Evolutionary conservation across 2,113 vertebrate genomes (phyloP).

Genomic region (Serilophus lunatus): DNA sequence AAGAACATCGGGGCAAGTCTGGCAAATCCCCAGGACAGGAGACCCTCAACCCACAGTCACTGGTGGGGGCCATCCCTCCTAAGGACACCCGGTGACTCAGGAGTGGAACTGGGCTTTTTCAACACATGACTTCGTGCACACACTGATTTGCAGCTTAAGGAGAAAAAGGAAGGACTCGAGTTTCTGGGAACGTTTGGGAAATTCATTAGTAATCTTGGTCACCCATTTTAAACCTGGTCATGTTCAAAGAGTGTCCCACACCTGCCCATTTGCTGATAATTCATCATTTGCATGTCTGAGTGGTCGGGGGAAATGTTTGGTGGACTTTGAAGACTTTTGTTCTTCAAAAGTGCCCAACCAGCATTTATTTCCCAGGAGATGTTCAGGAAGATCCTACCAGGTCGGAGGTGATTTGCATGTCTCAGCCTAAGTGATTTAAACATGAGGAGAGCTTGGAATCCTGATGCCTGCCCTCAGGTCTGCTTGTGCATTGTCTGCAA

Average conservation of each 20-base stretch:
- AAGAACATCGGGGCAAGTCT: neutral
- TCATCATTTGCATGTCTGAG: conserved; percentile 9
- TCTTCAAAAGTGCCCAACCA: neutral
- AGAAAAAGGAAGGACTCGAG: neutral
- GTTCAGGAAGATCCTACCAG: neutral
- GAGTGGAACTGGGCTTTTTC: neutral
- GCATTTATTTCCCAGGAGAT: neutral
- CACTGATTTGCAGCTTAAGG: neutral
- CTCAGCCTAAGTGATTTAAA: neutral
- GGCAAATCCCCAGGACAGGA: neutral
- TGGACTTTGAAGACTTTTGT: neutral
- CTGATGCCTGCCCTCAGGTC: neutral
- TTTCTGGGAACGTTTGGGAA: neutral
- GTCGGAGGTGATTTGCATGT: conserved; percentile 13
- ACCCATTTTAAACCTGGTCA: neutral
- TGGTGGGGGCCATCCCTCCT: neutral
- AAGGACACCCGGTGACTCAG: fast-evolving
- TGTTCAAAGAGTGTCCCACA: neutral
- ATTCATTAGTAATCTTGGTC: no score
- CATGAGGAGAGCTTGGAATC: neutral
- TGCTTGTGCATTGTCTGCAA: neutral
- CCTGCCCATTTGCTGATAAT: neutral
- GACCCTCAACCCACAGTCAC: neutral
- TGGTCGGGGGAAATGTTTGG: neutral
- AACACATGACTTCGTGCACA: neutral